phyloP scores from a whole-genome alignment of 2,797 vertebrate genomes.

The Pangasius larnaudii region DNA sequence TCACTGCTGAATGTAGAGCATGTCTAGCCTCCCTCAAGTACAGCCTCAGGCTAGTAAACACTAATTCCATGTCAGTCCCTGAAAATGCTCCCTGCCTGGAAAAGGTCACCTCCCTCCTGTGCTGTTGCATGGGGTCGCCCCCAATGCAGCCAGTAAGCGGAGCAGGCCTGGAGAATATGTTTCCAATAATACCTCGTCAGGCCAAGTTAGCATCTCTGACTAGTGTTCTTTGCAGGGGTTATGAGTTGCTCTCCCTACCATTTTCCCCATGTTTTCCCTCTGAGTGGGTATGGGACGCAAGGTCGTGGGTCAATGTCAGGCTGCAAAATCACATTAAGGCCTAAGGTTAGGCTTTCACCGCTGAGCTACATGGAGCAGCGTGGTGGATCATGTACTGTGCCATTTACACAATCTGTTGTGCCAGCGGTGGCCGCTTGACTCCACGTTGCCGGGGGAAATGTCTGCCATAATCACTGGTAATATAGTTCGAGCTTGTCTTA shows the following conservation, averaged over 20 bases:
- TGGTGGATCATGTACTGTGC: conserved; percentile 47
- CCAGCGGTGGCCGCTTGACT: conserved; percentile 60
- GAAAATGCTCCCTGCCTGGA: conserved; percentile 74
- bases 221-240: conserved; percentile 83
- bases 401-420: conserved; percentile 52
- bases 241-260: conserved; percentile 86
- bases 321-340: conserved; percentile 73
- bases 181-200: conserved; percentile 92
- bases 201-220: conserved; percentile 83
- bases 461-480: conserved; percentile 68
- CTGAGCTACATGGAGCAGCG: neutral
- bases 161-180: conserved; percentile 88
- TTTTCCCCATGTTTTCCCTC: conserved; percentile 71
- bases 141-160: conserved; percentile 76
- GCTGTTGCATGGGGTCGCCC: conserved; percentile 80
- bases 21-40: conserved; percentile 59
- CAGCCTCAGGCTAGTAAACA: conserved; percentile 71
- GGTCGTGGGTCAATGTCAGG: conserved; percentile 75
- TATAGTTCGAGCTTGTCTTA: conserved; percentile 37
- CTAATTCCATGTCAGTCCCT: conserved; percentile 73
- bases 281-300: conserved; percentile 71
- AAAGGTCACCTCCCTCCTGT: conserved; percentile 77
- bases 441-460: conserved; percentile 62
- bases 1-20: conserved; percentile 32
- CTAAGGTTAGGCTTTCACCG: conserved; percentile 44